Base-by-base conservation (phyloP, 1,140 invertebrate species). In the Hypsibius dujardini region DNA sequence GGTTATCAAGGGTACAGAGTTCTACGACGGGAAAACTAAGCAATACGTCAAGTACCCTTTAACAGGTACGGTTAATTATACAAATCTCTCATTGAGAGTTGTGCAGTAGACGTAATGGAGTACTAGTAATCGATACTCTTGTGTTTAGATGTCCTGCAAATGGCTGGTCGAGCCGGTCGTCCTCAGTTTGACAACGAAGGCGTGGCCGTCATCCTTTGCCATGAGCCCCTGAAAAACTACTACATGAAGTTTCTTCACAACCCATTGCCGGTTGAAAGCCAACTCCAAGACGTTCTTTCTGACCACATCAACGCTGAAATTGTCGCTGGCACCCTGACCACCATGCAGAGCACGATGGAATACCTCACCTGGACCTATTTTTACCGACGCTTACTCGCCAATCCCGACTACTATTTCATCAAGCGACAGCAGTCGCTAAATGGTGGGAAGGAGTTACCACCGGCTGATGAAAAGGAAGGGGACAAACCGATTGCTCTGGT, bases 1-100 rank as follows among this genome's bases (percentile, higher is more conserved):
- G 0, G 76, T 79, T 72, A 74, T 78, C 45, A 87, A 88, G 77
- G 91, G 91, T 69, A 98, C 96, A 1, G 96, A 99, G 80, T 99
- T 95, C 80, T 99, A 88, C 79, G 95, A 99, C 81, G 95, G 93
- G 3, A 97, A 98, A 78, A 86, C 86, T 1, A 90, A 92, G 77
- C 86, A 93, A 76, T 99, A 99, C 80, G 91, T 98, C 1, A 95
- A 99, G 76, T 98, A 98, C 88, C 96, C 96, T 1, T 96, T 99
- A 69, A 99, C 95, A 0, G 94, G 95, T 83, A 88, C 73, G 73
- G 70, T 62, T 45, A 28, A 47, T n/a, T n/a, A n/a, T n/a, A n/a
- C n/a, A n/a, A n/a, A n/a, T n/a, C n/a, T n/a, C n/a, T n/a, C n/a
- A n/a, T n/a, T n/a, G n/a, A n/a, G n/a, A n/a, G n/a, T n/a, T n/a